Base-by-base conservation (phyloP, 92 coral and sea anemone species). In the Virgularia gustaviana region DNA sequence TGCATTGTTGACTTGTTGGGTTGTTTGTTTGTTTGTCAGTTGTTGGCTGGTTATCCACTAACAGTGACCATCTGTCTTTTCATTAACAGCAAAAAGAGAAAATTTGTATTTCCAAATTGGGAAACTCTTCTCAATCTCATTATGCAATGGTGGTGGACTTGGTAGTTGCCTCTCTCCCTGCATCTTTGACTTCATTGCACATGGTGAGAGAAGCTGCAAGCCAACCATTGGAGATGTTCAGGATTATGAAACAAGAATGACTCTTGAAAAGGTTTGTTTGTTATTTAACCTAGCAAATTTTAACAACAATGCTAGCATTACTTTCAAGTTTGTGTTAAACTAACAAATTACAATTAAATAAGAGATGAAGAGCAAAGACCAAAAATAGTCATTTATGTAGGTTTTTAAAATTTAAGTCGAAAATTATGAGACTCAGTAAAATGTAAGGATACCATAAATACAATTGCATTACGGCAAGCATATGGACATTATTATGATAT, bases 81-180 rank as follows among this genome's bases (percentile, higher is more conserved):
- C 29, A 36, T 32, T 29, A 58, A 36, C 23, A 79, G 83, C 78
- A n/a, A 33, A 43, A 57, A 19, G 71, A 41, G 58, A 79, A 35
- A 52, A 73, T 29, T 23, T 55, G 49, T 57, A 57, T 27, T 16
- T 16, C 19, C 18, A n/a, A 13, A 37, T 37, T 57, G 64, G 64
- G 15, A 57, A 16, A 28, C 30, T 57, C 18, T 27, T 57, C 6
- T 10, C 64, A 33, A 57, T 57, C 36, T 57, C 64, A 7, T 9
- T 57, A 10, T 57, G 64, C 36, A 57, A 57, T 57, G 64, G 64
- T 19, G 64, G 64, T n/a, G 11, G 35, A 16, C 18, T 32, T 57
- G 64, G 64, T 24, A 57, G 30, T 37, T 57, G 64, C 64, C 64
- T 57, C 6, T 57, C 64, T 7, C 24, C 24, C 24, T 27, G 35